These are phyloP conservation scores for Tetanocera ferruginea DNA, from an alignment of 2,888 invertebrate genomes.

Conservation along the genomic window DNA sequence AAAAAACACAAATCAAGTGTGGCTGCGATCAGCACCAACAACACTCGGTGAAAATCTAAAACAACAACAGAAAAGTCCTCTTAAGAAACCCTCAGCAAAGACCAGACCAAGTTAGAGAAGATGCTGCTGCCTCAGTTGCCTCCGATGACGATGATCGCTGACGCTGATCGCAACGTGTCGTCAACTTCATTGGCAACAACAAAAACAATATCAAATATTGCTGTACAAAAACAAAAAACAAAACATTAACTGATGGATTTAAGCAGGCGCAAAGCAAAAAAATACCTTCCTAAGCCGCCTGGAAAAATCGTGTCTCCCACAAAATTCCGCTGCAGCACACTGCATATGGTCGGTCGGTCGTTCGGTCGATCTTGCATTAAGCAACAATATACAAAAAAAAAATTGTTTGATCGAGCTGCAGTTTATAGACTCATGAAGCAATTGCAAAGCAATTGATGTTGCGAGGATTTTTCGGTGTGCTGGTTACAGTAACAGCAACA, in stretches of 20 bases:
- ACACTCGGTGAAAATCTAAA: conserved; percentile 6
- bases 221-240: background rate
- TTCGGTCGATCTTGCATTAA: background rate
- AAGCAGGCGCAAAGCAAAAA: background rate
- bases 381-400: background rate
- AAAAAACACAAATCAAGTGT: conserved; percentile 25
- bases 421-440: conserved; percentile 65
- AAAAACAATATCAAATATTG: background rate
- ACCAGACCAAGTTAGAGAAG: conserved; percentile 55
- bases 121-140: conserved; percentile 42
- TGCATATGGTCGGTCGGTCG: background rate
- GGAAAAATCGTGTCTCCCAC: conserved; percentile 32
- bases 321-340: background rate
- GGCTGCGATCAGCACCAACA: conserved; percentile 20
- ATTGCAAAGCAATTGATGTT: conserved; percentile 63
- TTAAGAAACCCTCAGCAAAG: conserved; percentile 26
- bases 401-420: conserved; percentile 64
- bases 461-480: conserved; percentile 5
- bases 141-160: conserved; percentile 28
- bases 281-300: background rate
- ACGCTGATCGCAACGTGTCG: conserved; percentile 39
- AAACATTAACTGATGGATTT: background rate
- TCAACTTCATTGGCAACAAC: conserved; percentile 15
- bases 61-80: background rate
- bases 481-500: background rate